phyloP scores from a whole-genome alignment of 2,797 vertebrate species.

The Lates japonicus region DNA sequence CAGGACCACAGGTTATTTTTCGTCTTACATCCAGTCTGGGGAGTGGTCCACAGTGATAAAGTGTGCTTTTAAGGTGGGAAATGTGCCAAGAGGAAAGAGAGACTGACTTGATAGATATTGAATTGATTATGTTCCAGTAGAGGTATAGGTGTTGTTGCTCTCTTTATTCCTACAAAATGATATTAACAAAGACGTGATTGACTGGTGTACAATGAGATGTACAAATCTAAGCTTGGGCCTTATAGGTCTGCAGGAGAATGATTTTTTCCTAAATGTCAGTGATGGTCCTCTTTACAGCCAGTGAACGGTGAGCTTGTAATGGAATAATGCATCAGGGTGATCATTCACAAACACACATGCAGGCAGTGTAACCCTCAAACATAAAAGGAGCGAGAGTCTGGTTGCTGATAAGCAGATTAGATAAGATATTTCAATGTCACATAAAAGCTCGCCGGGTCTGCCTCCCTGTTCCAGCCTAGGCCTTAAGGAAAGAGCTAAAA shows the following conservation, averaged over 20 bases:
- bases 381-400: constrained; percentile 15
- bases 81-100: background rate
- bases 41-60: background rate
- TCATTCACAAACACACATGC: constrained; percentile 29
- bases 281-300: constrained; percentile 4
- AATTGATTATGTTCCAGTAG: background rate
- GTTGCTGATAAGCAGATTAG: constrained; percentile 6
- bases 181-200: background rate
- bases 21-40: constrained; percentile 2
- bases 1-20: constrained; percentile 34
- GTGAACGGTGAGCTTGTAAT: constrained; percentile 53
- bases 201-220: background rate
- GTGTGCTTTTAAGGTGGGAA: background rate
- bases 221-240: background rate
- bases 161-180: constrained; percentile 1
- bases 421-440: background rate
- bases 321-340: constrained; percentile 48
- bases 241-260: background rate
- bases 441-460: constrained; percentile 1
- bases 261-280: background rate
- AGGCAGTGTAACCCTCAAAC: constrained; percentile 42
- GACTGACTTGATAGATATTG: background rate
- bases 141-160: background rate
- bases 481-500: background rate
- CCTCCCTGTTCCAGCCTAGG: constrained; percentile 3